Base-by-base conservation (phyloP, 2,797 vertebrate species). In the Geotrypetes seraphini region DNA sequence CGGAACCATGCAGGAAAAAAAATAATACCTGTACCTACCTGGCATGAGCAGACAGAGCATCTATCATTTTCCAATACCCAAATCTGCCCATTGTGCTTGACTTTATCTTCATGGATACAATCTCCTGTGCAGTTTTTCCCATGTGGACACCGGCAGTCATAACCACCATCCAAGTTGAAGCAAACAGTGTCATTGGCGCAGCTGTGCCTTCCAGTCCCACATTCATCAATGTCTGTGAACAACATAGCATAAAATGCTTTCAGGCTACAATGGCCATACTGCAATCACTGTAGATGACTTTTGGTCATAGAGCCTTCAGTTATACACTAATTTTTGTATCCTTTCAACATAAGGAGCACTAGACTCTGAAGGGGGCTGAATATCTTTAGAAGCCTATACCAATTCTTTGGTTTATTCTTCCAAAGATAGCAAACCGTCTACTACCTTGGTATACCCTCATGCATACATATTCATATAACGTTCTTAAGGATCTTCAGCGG, bases 101-200 rank as follows among this genome's bases (percentile, higher is more conserved):
- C 76, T 76, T 82, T 95, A 36, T 87, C 86, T 60, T 91, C 90
- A 40, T 93, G 90, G 66, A 91, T 73, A 61, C 95, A 98, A 65
- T 98, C 95, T 6, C 94, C 95, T 3, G 92, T 91, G 78, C 95
- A 98, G 57, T 97, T 97, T 71, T 90, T 93, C 12, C 95, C 94
- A 13, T 96, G 93, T 16, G 95, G 95, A 73, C 95, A 98, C 12
- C 94, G 83, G 28, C 95, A 98, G 59, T 98, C 94, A 2, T 95
- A 98, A 7, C 95, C 91, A 7, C 95, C 95, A 33, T 97, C 93
- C 89, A 97, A 57, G 79, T 98, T 98, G 75, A 98, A 96, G 79
- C 95, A 98, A 66, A 92, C 63, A 0, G 92, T 98, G 61, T 98
- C 93, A 44, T 97, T 97, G 75, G 90, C 85, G 59, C 94, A 98